Conservation (phyloP, 2,113 vertebrate species). For the Ceyx margarethae region DNA sequence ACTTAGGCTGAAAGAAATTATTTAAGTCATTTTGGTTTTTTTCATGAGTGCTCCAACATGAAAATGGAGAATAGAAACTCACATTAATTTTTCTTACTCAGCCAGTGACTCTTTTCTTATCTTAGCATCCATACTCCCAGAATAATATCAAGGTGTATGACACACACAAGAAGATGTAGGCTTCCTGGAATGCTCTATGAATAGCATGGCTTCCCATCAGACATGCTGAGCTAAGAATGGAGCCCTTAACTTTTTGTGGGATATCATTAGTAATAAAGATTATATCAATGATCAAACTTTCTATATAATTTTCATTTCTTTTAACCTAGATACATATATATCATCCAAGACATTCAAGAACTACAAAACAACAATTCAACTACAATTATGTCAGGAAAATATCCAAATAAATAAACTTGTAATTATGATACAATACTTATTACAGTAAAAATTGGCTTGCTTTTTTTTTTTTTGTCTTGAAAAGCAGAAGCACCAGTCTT, state of each 20-base stretch:
- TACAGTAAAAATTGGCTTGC: slow-evolving; percentile 83
- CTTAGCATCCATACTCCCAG: neutral
- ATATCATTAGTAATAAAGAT: slow-evolving; percentile 29
- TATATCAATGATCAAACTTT: slow-evolving; percentile 13
- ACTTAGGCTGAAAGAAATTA: neutral
- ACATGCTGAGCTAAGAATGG: slow-evolving; percentile 33
- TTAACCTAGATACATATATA: slow-evolving; percentile 63
- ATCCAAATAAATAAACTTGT: slow-evolving; percentile 86
- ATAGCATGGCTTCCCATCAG: neutral
- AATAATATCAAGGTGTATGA: neutral
- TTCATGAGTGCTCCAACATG: neutral
- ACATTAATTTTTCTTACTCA: neutral
- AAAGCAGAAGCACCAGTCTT: slow-evolving; percentile 87
- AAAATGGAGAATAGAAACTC: neutral
- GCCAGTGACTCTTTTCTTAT: neutral
- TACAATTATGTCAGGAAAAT: slow-evolving; percentile 75
- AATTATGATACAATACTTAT: slow-evolving; percentile 86
- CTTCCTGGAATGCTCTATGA: neutral
- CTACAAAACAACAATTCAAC: slow-evolving; percentile 70
- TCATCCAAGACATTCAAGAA: slow-evolving; percentile 64
- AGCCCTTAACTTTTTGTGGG: slow-evolving; percentile 17
- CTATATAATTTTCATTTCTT: slow-evolving; percentile 48
- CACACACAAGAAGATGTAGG: neutral
- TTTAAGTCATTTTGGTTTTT: neutral
- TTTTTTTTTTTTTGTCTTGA: slow-evolving; percentile 67